Base-by-base conservation (phyloP, 2,888 invertebrate genomes). In the Hirtodrosophila confusa region DNA sequence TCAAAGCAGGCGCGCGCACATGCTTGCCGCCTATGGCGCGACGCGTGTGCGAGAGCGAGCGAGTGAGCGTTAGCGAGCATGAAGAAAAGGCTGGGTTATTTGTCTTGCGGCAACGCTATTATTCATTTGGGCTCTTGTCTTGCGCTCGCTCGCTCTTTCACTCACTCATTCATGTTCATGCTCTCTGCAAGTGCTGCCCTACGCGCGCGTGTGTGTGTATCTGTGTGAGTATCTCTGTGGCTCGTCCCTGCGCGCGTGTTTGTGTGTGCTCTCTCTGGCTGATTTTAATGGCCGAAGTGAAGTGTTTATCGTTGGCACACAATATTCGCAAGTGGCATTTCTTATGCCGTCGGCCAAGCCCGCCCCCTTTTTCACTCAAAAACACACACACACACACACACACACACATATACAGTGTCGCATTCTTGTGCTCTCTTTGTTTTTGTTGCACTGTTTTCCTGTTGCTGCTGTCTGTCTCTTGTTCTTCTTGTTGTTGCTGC, bases 251-350 rank as follows among this genome's bases (percentile, higher is more conserved):
- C 7, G 31, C 5, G 31, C 5, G 31, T 31, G 31, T 31, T 3
- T 31, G 43, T 33, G 31, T 7, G 31, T 7, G 7, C 69, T 27
- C 73, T 67, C 68, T 64, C 55, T 68, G 78, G 63, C 67, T 86
- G 89, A 90, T 90, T 90, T 90, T 90, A 90, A 90, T 90, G 91
- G 90, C 90, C 90, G 91, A 90, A 90, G 88, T 90, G 90, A 90
- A 90, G 91, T 90, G 90, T 91, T 90, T 90, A 90, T 90, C 80
- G 90, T 89, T 89, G 84, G 89, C 89, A 89, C 84, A 89, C 89
- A 88, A 89, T 90, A 86, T 89, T 90, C 87, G 78, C 89, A 84
- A 88, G 80, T 82, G 88, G 86, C 86, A 88, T 86, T 88, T 84
- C 89, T 88, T 89, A 78, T 88, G 88, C 89, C 86, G 78, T 76